Evolutionary conservation across 2,888 invertebrate genomes (phyloP).

Genomic region (Noctua pronuba): DNA sequence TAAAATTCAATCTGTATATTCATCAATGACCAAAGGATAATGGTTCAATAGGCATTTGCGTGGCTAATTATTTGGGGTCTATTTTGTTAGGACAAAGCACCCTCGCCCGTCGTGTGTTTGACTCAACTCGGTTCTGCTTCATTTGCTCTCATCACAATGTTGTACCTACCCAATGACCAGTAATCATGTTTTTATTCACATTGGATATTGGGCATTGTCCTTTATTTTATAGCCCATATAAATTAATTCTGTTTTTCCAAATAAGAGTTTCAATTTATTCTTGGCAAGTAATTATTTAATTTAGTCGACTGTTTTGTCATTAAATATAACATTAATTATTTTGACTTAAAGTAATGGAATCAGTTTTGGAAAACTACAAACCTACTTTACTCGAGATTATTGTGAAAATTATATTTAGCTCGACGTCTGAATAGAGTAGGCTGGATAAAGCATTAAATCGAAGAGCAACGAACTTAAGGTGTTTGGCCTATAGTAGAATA

Average conservation of each 20-base stretch:
- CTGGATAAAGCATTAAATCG: background rate
- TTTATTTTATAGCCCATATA: background rate
- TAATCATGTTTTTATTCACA: slow-evolving; percentile 34
- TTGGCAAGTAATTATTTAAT: background rate
- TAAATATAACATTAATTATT: too few species aligned
- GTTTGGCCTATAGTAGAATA: background rate
- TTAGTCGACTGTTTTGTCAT: background rate
- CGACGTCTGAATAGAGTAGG: background rate
- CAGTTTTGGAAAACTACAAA: background rate
- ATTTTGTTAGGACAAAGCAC: slow-evolving; percentile 86
- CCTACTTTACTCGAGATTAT: background rate
- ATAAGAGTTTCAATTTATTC: background rate
- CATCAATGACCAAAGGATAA: slow-evolving; percentile 43
- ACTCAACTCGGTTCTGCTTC: slow-evolving; percentile 80
- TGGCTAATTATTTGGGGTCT: slow-evolving; percentile 85
- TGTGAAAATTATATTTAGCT: slow-evolving; percentile 19
- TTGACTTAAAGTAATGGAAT: background rate
- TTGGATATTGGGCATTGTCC: background rate
- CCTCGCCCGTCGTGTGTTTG: slow-evolving; percentile 75
- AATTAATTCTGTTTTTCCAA: background rate
- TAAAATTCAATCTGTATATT: slow-evolving; percentile 1
- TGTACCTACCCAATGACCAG: slow-evolving; percentile 65
- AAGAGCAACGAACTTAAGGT: slow-evolving; percentile 16
- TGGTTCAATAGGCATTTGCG: slow-evolving; percentile 54
- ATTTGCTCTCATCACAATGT: slow-evolving; percentile 72